A percentile compares a stretch with the other conserved stretches of the same genome.
Evolutionary conservation across 2,888 invertebrate species (phyloP).

Genomic region (Tanytarsus gracilentus): DNA sequence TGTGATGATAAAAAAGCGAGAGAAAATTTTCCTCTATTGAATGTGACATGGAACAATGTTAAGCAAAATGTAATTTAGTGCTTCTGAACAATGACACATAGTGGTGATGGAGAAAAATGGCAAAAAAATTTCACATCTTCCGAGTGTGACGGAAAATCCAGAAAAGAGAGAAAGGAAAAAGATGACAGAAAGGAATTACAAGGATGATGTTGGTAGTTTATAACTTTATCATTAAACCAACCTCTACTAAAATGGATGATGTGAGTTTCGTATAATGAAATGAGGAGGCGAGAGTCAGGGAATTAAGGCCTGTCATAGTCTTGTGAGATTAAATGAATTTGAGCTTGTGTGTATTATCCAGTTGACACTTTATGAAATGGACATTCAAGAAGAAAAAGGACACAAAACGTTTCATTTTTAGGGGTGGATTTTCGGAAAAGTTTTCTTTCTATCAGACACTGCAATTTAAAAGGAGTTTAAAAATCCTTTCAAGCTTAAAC

Average conservation of each 20-base stretch:
- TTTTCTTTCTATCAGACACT: too few relatives aligned
- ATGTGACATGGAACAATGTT: slow-evolving; percentile 23
- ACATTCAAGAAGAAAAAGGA: slow-evolving; percentile 9
- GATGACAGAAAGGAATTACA: slow-evolving; percentile 29
- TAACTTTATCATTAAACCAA: slow-evolving; percentile 29
- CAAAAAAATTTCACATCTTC: not conserved
- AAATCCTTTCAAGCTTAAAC: not conserved
- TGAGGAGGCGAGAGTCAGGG: slow-evolving; percentile 14
- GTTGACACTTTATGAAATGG: slow-evolving; percentile 25
- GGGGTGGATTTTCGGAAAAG: too few relatives aligned
- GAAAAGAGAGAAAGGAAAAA: slow-evolving; percentile 9
- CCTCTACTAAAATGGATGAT: not conserved
- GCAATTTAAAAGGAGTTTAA: too few relatives aligned
- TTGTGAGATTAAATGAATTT: not conserved
- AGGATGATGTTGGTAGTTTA: slow-evolving; percentile 31
- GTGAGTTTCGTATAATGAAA: slow-evolving; percentile 8
- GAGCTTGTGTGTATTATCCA: not conserved
- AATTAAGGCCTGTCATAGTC: not conserved
- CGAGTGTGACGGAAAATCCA: not conserved
- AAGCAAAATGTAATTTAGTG: slow-evolving; percentile 29
- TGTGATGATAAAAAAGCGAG: not conserved
- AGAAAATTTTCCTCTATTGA: slow-evolving; percentile 11
- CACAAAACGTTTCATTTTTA: not conserved
- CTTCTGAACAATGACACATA: slow-evolving; percentile 11
- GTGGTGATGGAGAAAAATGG: not conserved